Evolutionary conservation across 2,888 invertebrate species (phyloP).

Genomic region (Abscondita cerata): DNA sequence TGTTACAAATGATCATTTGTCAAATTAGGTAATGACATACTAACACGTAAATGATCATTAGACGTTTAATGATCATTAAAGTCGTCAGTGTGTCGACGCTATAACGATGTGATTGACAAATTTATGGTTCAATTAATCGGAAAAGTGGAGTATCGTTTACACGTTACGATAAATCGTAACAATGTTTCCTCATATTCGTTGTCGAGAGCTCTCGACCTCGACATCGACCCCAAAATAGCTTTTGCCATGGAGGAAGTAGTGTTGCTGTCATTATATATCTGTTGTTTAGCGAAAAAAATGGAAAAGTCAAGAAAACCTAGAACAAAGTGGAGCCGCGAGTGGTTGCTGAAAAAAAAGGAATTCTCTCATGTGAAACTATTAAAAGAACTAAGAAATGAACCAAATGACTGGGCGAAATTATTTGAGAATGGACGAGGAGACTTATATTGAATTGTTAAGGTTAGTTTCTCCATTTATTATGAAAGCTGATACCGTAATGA

Average conservation of each 20-base stretch:
- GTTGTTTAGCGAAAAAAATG: not conserved
- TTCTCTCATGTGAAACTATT: not conserved
- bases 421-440: not conserved
- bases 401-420: conserved; percentile 1
- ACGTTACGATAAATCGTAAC: no score
- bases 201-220: not conserved
- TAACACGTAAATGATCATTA: no score
- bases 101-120: no score
- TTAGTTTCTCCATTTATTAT: not conserved
- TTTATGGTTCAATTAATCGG: no score
- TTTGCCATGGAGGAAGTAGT: not conserved
- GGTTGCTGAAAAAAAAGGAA: not conserved
- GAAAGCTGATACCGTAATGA: not conserved
- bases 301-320: not conserved
- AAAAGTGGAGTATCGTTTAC: no score
- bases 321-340: not conserved
- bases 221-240: not conserved
- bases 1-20: no score
- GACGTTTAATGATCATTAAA: no score
- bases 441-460: not conserved
- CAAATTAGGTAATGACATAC: no score
- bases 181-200: no score
- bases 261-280: not conserved
- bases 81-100: no score
- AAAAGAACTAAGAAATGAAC: not conserved